Base-by-base conservation (phyloP, 1,140 invertebrate species). In the Streblospio benedicti region DNA sequence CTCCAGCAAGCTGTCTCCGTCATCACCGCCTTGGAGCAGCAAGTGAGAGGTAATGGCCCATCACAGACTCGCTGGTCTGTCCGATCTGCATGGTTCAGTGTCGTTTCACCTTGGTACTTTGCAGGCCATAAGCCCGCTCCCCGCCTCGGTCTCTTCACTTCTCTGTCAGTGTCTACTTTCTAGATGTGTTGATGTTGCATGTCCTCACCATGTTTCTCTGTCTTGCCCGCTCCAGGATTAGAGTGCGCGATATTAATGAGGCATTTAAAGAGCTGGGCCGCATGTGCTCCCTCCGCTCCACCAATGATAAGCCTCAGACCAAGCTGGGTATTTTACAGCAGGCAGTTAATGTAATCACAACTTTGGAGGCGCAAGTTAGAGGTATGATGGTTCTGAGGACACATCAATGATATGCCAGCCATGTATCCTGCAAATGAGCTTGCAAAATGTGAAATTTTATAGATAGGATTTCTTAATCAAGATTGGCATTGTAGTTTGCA, bases 281-380 rank as follows among this genome's bases (percentile, higher is more conserved):
- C 66, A 96, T 97, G 92, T 94, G 93, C 72, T 93, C 93, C 86
- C 87, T 91, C 62, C 93, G 96, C 77, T 81, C 94, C 51, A 92
- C 93, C 78, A 41, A 35, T 14, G 93, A 89, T 59, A 96, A 96
- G 78, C 92, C 93, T 54, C 90, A 96, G 79, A 97, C 93, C 16
- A 97, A 97, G 79, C 82, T 97, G 54, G 81, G 73, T 69, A 71
- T 78, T 6, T 83, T 97, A 43, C 95, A 97, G 79, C 93, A 96
- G 88, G 93, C 93, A 56, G 93, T 97, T 20, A 92, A 95, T 81
- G 91, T 97, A 62, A 97, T 97, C 68, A 95, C 94, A 86, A 90
- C 89, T 23, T 80, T 97, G 60, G 93, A 97, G 76, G 89, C 93
- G 78, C 93, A 97, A 88, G 93, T 97, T 69, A 85, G 93, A 86